Evolutionary conservation across 2,888 invertebrate species (phyloP).

Genomic region (Archips crataeganus): DNA sequence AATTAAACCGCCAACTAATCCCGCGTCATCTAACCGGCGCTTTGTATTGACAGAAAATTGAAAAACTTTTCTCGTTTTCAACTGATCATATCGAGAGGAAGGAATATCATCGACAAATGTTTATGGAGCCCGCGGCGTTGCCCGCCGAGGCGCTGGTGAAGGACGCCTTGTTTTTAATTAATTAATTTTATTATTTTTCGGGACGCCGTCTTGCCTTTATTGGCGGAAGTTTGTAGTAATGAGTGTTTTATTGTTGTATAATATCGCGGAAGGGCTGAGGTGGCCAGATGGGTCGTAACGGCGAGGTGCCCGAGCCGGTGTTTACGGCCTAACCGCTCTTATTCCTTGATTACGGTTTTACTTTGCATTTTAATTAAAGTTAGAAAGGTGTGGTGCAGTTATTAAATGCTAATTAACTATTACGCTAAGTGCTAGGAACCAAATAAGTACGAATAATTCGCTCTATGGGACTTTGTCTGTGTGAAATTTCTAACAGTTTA

Average conservation of each 20-base stretch:
- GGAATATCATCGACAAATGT: slow-evolving; percentile 77
- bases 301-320: slow-evolving; percentile 34
- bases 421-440: not conserved
- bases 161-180: slow-evolving; percentile 80
- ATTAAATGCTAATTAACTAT: not conserved
- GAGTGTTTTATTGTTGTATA: slow-evolving; percentile 86
- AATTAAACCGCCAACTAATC: slow-evolving; percentile 72
- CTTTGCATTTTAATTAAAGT: slow-evolving; percentile 14
- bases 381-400: slow-evolving; percentile 9
- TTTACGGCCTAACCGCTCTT: slow-evolving; percentile 27
- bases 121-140: slow-evolving; percentile 58
- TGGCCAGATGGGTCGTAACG: slow-evolving; percentile 57
- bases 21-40: slow-evolving; percentile 55
- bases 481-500: too few relatives aligned
- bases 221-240: slow-evolving; percentile 82
- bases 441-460: too few relatives aligned
- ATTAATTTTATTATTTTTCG: slow-evolving; percentile 85
- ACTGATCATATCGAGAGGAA: slow-evolving; percentile 71
- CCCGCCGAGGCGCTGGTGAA: slow-evolving; percentile 1
- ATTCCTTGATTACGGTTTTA: slow-evolving; percentile 28
- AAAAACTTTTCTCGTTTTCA: slow-evolving; percentile 82
- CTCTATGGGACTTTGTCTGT: too few relatives aligned
- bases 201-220: slow-evolving; percentile 81
- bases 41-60: slow-evolving; percentile 77
- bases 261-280: slow-evolving; percentile 82